Conservation (phyloP, 2,113 vertebrate species). For the Pheucticus melanocephalus region DNA sequence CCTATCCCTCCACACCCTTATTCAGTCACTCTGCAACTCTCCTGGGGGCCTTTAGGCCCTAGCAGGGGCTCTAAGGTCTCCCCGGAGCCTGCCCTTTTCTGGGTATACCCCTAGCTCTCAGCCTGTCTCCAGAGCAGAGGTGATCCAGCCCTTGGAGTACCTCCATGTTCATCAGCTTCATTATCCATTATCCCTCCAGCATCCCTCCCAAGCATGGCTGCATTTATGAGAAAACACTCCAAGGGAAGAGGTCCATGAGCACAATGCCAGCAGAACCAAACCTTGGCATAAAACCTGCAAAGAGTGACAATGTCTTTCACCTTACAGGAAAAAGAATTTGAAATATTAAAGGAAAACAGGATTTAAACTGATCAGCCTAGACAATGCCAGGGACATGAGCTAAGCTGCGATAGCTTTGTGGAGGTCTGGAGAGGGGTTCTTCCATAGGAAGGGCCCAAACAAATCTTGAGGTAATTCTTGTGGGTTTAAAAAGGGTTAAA, state of each 20-base stretch:
- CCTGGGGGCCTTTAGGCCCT: not conserved
- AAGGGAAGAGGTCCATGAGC: not conserved
- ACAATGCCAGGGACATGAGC: not conserved
- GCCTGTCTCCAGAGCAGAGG: not conserved
- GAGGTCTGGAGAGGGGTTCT: not conserved
- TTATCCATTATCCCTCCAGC: not conserved
- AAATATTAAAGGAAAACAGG: not conserved
- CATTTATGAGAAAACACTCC: constrained; percentile 36
- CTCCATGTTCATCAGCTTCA: not conserved
- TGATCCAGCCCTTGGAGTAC: not conserved
- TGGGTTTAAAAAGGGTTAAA: not conserved
- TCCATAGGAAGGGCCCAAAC: not conserved
- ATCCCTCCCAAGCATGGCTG: constrained; percentile 32
- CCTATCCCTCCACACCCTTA: not conserved
- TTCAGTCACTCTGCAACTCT: not conserved
- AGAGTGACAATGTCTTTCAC: not conserved
- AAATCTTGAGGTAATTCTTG: not conserved
- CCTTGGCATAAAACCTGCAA: not conserved
- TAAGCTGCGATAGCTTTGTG: not conserved
- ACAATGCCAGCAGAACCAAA: not conserved
- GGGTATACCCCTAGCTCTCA: not conserved
- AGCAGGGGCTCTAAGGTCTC: not conserved
- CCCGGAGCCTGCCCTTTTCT: not conserved
- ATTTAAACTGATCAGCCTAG: not conserved
- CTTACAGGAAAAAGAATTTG: not conserved